Conservation (phyloP, 2,797 vertebrate species). For the Tachyglossus aculeatus region DNA sequence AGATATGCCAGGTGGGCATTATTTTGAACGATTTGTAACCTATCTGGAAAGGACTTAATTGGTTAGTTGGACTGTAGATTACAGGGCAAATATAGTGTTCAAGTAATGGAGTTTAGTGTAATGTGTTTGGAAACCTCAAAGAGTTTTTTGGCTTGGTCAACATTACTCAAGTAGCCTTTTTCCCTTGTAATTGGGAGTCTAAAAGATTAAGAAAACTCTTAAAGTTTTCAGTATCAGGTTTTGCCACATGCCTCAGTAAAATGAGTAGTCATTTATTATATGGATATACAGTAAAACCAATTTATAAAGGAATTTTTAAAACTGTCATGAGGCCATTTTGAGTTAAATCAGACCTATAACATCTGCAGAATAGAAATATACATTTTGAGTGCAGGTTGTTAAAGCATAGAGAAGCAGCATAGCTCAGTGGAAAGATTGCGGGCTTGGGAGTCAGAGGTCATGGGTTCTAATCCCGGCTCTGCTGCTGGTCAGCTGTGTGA, state of each 20-base stretch:
- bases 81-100: constrained; percentile 23
- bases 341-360: accelerated
- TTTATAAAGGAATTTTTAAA: constrained; percentile 15
- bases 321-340: background rate
- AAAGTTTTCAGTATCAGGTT: background rate
- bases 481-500: too few species aligned
- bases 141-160: constrained; percentile 33
- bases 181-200: constrained; percentile 21
- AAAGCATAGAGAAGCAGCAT: too few species aligned
- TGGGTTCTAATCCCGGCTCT: too few species aligned
- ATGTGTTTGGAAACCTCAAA: constrained; percentile 25
- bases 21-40: constrained; percentile 50
- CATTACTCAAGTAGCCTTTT: constrained; percentile 8
- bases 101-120: constrained; percentile 16
- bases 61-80: constrained; percentile 52
- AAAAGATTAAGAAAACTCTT: constrained; percentile 22
- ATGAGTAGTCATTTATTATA: background rate
- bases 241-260: background rate
- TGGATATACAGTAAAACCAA: background rate
- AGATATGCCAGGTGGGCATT: constrained; percentile 23
- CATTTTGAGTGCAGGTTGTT: accelerated
- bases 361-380: background rate
- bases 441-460: too few species aligned
- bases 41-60: constrained; percentile 53
- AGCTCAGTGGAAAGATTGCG: too few species aligned